phyloP scores from a whole-genome alignment of 2,797 vertebrate species.

The Petrocephalus sullivani region DNA sequence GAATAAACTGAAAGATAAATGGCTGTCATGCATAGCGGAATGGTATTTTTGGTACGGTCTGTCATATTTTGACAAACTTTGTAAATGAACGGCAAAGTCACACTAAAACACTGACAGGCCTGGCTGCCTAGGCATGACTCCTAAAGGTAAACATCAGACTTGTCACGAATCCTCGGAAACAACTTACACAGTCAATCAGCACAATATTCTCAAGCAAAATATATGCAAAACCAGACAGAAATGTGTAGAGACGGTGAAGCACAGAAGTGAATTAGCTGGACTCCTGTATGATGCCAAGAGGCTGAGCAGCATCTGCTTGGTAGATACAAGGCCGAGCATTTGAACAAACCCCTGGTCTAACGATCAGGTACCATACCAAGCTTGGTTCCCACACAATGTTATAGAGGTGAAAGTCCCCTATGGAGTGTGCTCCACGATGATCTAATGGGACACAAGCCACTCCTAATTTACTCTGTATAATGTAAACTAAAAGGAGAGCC shows the following conservation, averaged over 20 bases:
- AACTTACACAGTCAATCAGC: background rate
- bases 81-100: background rate
- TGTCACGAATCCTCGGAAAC: background rate
- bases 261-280: background rate
- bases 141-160: background rate
- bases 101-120: background rate
- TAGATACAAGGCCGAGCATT: background rate
- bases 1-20: background rate
- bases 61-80: background rate
- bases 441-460: background rate
- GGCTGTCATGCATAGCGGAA: background rate
- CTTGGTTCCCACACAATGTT: background rate
- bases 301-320: background rate
- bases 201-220: background rate
- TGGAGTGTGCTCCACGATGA: background rate
- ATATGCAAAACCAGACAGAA: background rate
- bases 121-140: background rate
- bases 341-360: background rate
- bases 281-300: background rate
- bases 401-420: background rate
- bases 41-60: background rate
- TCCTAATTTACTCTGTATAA: slow-evolving; percentile 16
- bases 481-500: slow-evolving; percentile 13
- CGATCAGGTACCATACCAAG: background rate
- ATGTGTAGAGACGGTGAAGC: background rate